Evolutionary conservation across 1,140 invertebrate genomes (phyloP).

Genomic region (Mactra quadrangularis): DNA sequence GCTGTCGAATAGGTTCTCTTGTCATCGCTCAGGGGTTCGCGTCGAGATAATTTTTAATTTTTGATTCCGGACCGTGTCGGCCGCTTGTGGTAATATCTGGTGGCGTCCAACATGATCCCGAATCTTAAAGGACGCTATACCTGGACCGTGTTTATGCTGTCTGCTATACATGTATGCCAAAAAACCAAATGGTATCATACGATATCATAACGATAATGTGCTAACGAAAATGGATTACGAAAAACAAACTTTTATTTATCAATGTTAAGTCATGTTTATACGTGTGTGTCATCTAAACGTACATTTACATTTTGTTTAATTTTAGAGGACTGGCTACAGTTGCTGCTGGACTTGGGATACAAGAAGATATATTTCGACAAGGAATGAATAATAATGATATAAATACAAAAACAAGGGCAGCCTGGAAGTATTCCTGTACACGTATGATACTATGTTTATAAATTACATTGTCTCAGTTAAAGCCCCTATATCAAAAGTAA

Average conservation of each 20-base stretch:
- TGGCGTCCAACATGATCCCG: too few relatives aligned
- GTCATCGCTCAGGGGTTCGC: too few relatives aligned
- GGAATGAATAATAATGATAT: constrained; percentile 26
- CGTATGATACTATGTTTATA: constrained; percentile 56
- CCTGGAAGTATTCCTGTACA: constrained; percentile 75
- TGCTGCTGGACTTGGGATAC: constrained; percentile 51
- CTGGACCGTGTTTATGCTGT: not conserved
- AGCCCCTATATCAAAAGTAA: too few relatives aligned
- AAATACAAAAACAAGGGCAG: constrained; percentile 66
- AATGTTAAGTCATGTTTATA: too few relatives aligned
- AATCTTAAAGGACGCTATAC: too few relatives aligned
- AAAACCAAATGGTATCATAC: not conserved
- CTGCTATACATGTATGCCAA: not conserved
- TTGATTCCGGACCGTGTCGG: too few relatives aligned
- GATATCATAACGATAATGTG: not conserved
- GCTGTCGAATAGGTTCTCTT: too few relatives aligned
- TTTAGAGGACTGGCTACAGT: constrained; percentile 57
- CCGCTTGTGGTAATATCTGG: too few relatives aligned
- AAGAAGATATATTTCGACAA: constrained; percentile 29
- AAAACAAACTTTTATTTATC: too few relatives aligned
- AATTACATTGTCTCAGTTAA: not conserved
- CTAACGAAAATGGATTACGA: not conserved
- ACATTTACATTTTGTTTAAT: not conserved
- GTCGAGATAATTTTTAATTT: too few relatives aligned
- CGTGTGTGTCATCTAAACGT: too few relatives aligned